Evolutionary conservation across 2,888 invertebrate genomes (phyloP).

Genomic region (Pimpla rufipes): DNA sequence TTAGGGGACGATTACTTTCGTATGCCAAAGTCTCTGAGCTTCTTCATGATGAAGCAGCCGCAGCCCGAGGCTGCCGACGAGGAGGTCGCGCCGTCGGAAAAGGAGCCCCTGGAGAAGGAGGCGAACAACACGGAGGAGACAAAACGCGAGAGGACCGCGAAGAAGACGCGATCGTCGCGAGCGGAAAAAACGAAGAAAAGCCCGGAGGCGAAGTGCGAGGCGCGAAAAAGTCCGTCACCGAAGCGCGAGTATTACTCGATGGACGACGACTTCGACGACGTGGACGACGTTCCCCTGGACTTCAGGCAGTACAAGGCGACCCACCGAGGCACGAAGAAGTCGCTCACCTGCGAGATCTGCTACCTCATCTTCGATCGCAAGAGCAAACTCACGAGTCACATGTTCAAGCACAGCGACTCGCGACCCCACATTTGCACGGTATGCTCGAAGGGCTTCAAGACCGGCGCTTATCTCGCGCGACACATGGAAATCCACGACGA

Average conservation of each 20-base stretch:
- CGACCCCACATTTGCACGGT: conserved; percentile 80
- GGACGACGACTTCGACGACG: conserved; percentile 71
- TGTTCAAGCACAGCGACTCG: conserved; percentile 81
- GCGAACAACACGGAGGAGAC: conserved; percentile 9
- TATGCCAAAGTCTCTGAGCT: conserved; percentile 80
- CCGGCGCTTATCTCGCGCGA: conserved; percentile 76
- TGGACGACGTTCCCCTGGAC: conserved; percentile 77
- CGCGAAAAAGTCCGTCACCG: conserved; percentile 10
- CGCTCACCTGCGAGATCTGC: conserved; percentile 80
- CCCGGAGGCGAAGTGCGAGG: conserved; percentile 28
- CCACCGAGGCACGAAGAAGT: conserved; percentile 67
- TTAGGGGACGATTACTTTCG: conserved; percentile 81
- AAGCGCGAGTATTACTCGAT: conserved; percentile 23
- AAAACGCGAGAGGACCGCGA: conserved; percentile 14
- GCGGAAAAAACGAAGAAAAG: conserved; percentile 37
- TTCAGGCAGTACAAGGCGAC: conserved; percentile 69
- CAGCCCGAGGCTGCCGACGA: conserved; percentile 55
- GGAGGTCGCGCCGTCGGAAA: conserved; percentile 40
- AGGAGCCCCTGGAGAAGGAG: conserved; percentile 4
- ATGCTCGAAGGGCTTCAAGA: conserved; percentile 81
- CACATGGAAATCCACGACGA: conserved; percentile 82
- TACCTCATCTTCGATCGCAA: conserved; percentile 77
- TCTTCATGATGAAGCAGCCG: conserved; percentile 80
- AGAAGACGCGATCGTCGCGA: conserved; percentile 12
- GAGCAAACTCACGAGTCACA: conserved; percentile 79